These are phyloP conservation scores for Trichosurus vulpecula DNA, from an alignment of 2,797 vertebrate species.

Conservation along the genomic window DNA sequence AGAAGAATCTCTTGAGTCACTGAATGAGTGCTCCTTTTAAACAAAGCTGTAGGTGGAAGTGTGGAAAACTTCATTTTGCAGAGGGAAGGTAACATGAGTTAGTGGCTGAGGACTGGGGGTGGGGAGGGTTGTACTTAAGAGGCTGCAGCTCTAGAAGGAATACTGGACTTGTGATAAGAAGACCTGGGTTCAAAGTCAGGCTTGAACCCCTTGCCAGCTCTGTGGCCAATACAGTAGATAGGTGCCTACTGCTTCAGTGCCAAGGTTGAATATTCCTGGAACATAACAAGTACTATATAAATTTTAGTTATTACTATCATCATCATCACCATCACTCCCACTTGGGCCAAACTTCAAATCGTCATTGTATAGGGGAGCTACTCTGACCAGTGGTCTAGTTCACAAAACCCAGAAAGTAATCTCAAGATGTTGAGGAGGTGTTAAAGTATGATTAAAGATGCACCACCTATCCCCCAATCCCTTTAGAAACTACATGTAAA, in stretches of 20 bases:
- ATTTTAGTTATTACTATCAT: not conserved
- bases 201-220: not conserved
- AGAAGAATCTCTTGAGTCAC: slow-evolving; percentile 63
- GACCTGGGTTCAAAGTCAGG: not conserved
- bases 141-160: not conserved
- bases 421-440: not conserved
- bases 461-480: not conserved
- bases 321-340: not conserved
- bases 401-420: not conserved
- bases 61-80: slow-evolving; percentile 66
- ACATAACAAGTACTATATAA: not conserved
- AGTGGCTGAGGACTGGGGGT: slow-evolving; percentile 47
- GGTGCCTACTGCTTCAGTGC: not conserved
- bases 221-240: not conserved
- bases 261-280: not conserved
- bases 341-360: not conserved
- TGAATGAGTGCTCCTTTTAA: slow-evolving; percentile 65
- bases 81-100: slow-evolving; percentile 27
- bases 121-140: not conserved
- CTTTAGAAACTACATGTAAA: not conserved
- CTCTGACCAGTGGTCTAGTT: not conserved
- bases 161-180: not conserved
- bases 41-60: slow-evolving; percentile 56
- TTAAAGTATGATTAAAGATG: not conserved
- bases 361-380: not conserved